Evolutionary conservation across 2,888 invertebrate genomes (phyloP).

Genomic region (Slavum lentiscoides): DNA sequence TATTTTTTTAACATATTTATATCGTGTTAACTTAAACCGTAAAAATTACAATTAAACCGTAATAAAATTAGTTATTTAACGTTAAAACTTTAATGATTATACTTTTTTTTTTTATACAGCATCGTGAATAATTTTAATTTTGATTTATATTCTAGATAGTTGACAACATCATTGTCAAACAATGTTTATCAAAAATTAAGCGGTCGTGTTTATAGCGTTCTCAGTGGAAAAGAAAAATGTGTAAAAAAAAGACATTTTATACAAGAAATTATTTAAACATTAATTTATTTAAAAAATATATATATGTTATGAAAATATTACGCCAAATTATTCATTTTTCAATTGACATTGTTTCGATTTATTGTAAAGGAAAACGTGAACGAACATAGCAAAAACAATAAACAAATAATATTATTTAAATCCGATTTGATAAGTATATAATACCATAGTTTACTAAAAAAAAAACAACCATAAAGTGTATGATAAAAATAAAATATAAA

Average conservation of each 20-base stretch:
- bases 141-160: slow-evolving; percentile 17
- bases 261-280: neutral
- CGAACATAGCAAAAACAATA: no score
- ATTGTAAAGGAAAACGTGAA: no score
- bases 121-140: neutral
- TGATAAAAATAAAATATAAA: no score
- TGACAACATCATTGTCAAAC: neutral
- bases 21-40: neutral
- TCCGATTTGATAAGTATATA: no score
- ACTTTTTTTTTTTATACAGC: neutral
- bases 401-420: no score
- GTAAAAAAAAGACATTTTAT: neutral
- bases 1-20: neutral
- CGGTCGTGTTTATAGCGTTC: neutral
- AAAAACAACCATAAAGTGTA: no score
- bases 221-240: no score
- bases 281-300: no score
- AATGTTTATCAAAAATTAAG: slow-evolving; percentile 3
- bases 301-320: no score
- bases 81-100: neutral
- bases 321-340: no score
- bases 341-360: no score
- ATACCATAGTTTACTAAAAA: no score
- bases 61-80: neutral
- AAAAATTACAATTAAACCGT: neutral